Evolutionary conservation across 2,797 vertebrate species (phyloP), one percentile per base, ranked within the genome.

Genomic region (Anguilla pacifica): DNA sequence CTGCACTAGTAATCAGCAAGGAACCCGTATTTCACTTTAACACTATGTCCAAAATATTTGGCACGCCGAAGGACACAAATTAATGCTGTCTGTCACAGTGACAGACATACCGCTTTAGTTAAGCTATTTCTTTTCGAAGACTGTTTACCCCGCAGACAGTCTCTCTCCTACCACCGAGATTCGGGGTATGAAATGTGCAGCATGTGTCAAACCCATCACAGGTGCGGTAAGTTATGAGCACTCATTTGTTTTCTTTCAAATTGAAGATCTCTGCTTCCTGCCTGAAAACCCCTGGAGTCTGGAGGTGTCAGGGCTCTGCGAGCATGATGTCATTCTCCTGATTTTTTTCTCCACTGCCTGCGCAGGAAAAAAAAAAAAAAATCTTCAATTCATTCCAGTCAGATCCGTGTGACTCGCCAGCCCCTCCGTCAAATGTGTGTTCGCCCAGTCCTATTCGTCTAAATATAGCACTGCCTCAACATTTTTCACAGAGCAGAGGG

Each of bases 401-500:
- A 2, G 22, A 82, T 82, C 79, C 46, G 9, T 82, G 43, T 7
- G 22, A 82, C 43, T 82, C 4, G 74, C 79, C 43, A 82, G 46
- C 43, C 79, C 79, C 46, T 82, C 43, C 51, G 79, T 82, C 79
- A 49, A 51, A 82, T n/a, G 79, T n/a, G 46, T 10, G 46, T n/a
- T 82, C 79, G n/a, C 43, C 22, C 11, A 77, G 49, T 57, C 35
- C 49, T 74, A 28, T 64, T 72, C 46, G 28, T 74, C 61, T 51
- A 72, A 49, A 87, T 31, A 67, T 67, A 53, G 70, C 39, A 57
- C 22, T 2, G 79, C 31, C 31, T 39, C 39, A 22, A 67, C 31
- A 22, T 87, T 70, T 67, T n/a, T 84, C 82, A 59, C 67, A 25
- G 22, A 72, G 64, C 87, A 74, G 81, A 61, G 39, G 79, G 31